Conservation (phyloP, 1,140 invertebrate species). For the Zaprionus capensis region DNA sequence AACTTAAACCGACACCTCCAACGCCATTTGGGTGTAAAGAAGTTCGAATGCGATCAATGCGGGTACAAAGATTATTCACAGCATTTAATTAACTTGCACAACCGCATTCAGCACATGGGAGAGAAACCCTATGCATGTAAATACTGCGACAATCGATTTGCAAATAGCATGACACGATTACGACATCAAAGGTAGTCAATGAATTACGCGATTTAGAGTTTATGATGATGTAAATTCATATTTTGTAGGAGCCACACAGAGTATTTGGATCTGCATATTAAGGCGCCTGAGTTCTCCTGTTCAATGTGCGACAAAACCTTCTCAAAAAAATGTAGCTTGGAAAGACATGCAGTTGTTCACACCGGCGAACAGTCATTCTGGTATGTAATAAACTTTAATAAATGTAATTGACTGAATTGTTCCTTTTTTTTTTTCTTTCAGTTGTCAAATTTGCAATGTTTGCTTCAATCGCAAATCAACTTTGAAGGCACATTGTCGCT, state of each 20-base stretch:
- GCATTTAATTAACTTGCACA: slow-evolving; percentile 53
- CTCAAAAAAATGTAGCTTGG: slow-evolving; percentile 20
- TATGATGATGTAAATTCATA: neutral
- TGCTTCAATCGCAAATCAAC: slow-evolving; percentile 52
- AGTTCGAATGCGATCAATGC: slow-evolving; percentile 53
- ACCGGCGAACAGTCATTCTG: slow-evolving; percentile 58
- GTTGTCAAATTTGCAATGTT: slow-evolving; percentile 49
- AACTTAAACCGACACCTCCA: slow-evolving; percentile 56
- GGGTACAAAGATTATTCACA: slow-evolving; percentile 49
- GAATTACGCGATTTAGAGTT: neutral
- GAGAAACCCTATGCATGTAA: slow-evolving; percentile 57
- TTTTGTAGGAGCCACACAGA: slow-evolving; percentile 33
- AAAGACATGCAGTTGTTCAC: slow-evolving; percentile 45
- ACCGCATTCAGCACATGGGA: slow-evolving; percentile 43
- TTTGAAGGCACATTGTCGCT: slow-evolving; percentile 50
- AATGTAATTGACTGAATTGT: neutral
- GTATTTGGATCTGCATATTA: neutral
- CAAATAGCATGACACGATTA: slow-evolving; percentile 46
- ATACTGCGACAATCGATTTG: slow-evolving; percentile 52
- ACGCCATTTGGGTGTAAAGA: slow-evolving; percentile 41
- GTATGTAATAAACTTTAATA: neutral
- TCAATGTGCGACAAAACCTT: slow-evolving; percentile 46
- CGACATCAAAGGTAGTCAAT: slow-evolving; percentile 41
- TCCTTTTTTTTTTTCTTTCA: neutral
- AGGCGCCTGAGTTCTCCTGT: slow-evolving; percentile 12